phyloP scores from a whole-genome alignment of 2,797 vertebrate species.

The Lacerta viridis region DNA sequence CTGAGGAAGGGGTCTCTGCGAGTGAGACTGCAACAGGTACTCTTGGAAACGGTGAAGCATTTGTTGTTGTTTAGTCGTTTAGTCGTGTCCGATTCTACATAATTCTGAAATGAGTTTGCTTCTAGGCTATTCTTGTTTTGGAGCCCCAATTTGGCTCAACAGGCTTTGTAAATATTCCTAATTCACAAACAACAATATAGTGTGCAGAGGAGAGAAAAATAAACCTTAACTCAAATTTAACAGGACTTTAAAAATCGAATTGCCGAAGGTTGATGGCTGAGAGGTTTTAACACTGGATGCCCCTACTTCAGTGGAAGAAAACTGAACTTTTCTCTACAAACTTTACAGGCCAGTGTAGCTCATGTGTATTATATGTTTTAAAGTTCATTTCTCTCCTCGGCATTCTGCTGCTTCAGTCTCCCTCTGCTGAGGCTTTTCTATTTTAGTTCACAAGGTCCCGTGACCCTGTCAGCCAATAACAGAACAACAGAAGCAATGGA shows the following conservation, averaged over 20 bases:
- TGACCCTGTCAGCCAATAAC: conserved; percentile 69
- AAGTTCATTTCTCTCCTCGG: conserved; percentile 46
- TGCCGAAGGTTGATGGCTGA: neutral
- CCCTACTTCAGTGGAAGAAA: conserved; percentile 25
- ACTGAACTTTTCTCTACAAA: neutral
- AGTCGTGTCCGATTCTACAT: neutral
- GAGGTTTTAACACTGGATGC: neutral
- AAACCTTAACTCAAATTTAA: neutral
- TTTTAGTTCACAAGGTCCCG: conserved; percentile 72
- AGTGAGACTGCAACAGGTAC: too few species aligned
- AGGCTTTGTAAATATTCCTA: neutral
- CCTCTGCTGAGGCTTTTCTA: conserved; percentile 73
- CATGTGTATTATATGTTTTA: neutral
- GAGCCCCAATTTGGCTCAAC: neutral
- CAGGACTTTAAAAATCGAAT: accelerated
- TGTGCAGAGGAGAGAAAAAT: neutral
- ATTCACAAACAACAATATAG: neutral
- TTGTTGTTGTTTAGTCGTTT: neutral
- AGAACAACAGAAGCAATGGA: conserved; percentile 69
- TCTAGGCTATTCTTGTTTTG: neutral
- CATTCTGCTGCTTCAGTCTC: conserved; percentile 68
- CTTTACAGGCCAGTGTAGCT: neutral
- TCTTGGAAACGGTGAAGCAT: too few species aligned
- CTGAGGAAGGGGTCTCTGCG: too few species aligned
- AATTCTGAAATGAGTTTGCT: neutral